Base-by-base conservation (phyloP, 1,140 invertebrate genomes). In the Achroia grisella region DNA sequence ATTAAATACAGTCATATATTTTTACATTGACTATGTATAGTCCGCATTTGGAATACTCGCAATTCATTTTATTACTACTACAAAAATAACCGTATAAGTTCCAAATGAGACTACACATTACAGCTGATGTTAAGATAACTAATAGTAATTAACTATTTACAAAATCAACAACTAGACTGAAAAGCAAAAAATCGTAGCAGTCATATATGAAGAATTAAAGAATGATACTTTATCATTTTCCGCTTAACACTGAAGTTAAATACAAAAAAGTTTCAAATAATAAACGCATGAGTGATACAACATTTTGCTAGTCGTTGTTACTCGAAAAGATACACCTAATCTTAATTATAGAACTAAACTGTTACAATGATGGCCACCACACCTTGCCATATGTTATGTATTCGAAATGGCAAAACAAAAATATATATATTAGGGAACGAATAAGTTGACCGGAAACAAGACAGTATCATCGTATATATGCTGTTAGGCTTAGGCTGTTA, bases 51-150 rank as follows among this genome's bases (percentile, higher is more conserved):
- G 52, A 65, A 35, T 34, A 32, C 27, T 44, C 31, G 27, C 17
- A 36, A 37, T 58, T 54, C 45, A 28, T 28, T 39, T 40, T 52
- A 17, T 8, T 17, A 39, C 17, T 48, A 48, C 23, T 52, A 54
- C 44, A 48, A 53, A 57, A 59, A 62, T 44, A 56, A 48, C 34
- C 48, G 34, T 29, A 27, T 39, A 40, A 39, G 44, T 35, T 56
- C 54, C 55, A 67, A 60, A 63, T 56, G 52, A 56, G 42, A 44
- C 56, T 36, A 63, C 52, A 57, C 50, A 48, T 44, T 42, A 47
- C 33, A 42, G 34, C 44, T 39, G 52, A 23, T 3, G 17, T 3
- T 23, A 23, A 23, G 6, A 6, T 23, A 23, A 23, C 17, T 23
- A 23, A 35, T 13, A 52, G 35, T 48, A 49, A 37, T 51, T 44